phyloP scores from a whole-genome alignment of 2,113 vertebrate species.

The Lophotis ruficrista region DNA sequence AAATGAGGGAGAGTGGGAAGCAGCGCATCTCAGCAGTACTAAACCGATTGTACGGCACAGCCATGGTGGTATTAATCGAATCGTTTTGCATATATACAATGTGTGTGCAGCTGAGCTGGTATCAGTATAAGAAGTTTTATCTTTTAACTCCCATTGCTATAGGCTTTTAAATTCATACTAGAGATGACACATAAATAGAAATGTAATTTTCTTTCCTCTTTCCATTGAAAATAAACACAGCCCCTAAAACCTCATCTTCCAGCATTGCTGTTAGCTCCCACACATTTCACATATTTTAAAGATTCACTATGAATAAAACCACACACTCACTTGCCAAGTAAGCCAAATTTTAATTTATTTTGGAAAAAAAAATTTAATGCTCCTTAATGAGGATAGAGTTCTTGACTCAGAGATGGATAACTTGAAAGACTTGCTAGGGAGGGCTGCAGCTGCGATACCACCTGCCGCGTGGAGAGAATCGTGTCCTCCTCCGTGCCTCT shows the following conservation, averaged over 20 bases:
- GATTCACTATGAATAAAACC: background rate
- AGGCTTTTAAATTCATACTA: background rate
- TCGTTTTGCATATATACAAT: background rate
- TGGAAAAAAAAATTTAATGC: no score
- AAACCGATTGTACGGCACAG: background rate
- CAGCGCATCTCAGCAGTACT: background rate
- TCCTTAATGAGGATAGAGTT: background rate
- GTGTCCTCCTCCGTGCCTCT: accelerated
- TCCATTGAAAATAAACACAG: background rate
- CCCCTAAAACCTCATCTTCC: background rate
- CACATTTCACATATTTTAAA: background rate
- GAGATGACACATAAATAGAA: background rate
- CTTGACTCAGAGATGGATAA: background rate
- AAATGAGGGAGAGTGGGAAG: background rate
- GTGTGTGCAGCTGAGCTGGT: background rate
- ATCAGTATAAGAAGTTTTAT: background rate
- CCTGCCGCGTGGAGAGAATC: accelerated
- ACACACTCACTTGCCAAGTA: background rate
- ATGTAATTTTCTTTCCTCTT: constrained; percentile 2
- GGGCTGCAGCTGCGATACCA: background rate
- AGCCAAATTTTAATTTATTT: background rate
- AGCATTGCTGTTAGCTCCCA: background rate
- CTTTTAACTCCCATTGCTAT: background rate
- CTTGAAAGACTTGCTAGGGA: background rate
- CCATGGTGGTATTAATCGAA: background rate